Evolutionary conservation across 2,113 vertebrate genomes (phyloP).

Genomic region (Gavia stellata): DNA sequence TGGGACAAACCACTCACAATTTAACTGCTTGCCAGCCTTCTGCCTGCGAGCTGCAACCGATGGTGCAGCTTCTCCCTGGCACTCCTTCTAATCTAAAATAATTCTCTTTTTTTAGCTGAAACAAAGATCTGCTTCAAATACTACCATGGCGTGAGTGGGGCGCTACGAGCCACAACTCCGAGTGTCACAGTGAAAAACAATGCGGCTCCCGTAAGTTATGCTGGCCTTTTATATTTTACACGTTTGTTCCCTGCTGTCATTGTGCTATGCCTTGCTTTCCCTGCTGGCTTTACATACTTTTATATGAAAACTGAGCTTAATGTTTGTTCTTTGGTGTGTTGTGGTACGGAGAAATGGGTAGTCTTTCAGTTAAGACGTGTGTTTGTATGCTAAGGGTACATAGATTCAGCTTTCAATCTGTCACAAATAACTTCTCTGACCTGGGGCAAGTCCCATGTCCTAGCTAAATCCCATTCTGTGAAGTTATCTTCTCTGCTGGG

Average conservation of each 20-base stretch:
- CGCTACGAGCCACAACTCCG: constrained; percentile 89
- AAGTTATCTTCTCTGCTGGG: background rate
- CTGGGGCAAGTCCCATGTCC: background rate
- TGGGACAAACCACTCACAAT: background rate
- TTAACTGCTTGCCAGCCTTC: background rate
- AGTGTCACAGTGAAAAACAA: constrained; percentile 90
- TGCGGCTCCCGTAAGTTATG: constrained; percentile 80
- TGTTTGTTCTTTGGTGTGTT: background rate
- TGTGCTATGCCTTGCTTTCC: background rate
- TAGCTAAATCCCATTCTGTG: background rate
- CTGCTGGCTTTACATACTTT: background rate
- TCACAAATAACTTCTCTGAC: background rate
- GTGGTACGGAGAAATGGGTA: background rate
- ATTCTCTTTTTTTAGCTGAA: constrained; percentile 80
- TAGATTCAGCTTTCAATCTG: background rate
- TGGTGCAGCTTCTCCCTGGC: background rate
- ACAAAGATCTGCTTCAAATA: constrained; percentile 99
- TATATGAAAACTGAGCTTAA: background rate
- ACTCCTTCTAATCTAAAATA: background rate
- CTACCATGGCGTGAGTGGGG: constrained; percentile 92
- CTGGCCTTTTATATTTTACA: background rate
- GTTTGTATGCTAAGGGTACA: background rate
- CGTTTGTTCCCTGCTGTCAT: background rate
- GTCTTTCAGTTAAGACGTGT: background rate
- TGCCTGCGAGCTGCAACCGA: background rate